Evolutionary conservation across 2,113 vertebrate species (phyloP), one percentile per base, ranked within the genome.

Genomic region (Myodes glareolus): DNA sequence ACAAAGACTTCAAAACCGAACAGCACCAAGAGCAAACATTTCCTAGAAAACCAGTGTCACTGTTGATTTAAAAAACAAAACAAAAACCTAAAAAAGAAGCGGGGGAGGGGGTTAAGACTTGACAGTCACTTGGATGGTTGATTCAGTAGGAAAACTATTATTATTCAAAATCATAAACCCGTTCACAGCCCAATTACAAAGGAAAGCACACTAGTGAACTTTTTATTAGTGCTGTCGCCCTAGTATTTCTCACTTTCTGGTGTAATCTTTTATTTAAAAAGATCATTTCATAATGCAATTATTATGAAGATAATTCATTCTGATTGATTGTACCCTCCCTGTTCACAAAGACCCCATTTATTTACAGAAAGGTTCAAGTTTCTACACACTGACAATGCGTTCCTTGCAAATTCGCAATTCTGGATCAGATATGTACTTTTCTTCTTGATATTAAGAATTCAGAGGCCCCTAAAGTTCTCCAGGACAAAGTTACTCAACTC

Each of bases 41-140:
- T 50, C 89, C 87, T 91, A n/a, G 82, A 97, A 93, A 91, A 68
- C 14, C 42, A 86, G 33, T 50, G 73, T 36, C 63, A 88, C 25
- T 42, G 61, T 6, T 39, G 12, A 77, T 39, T 70, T 84, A 63
- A 65, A 85, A 65, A 31, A 31, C 39, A 39, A 7, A 61, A 25
- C 29, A 23, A 58, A 31, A 33, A 33, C 6, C 33, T 9, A 17
- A 7, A 58, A 55, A n/a, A 42, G 39, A 63, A 84, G 4, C 21
- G 17, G 45, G 61, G 33, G 80, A 55, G 65, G 52, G 29, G 21
- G 65, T 0, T 85, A 23, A 68, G 47, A 91, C 55, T 5, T 91
- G 36, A 84, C n/a, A 2, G 50, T 33, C 70, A 90, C 47, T 1
- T 84, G n/a, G n/a, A 52, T 70, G 29, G 45, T 2, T 52, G 55